Evolutionary conservation across 2,797 vertebrate genomes (phyloP), one percentile per base, ranked within the genome.

Genomic region (Toxotes lorentzi): DNA sequence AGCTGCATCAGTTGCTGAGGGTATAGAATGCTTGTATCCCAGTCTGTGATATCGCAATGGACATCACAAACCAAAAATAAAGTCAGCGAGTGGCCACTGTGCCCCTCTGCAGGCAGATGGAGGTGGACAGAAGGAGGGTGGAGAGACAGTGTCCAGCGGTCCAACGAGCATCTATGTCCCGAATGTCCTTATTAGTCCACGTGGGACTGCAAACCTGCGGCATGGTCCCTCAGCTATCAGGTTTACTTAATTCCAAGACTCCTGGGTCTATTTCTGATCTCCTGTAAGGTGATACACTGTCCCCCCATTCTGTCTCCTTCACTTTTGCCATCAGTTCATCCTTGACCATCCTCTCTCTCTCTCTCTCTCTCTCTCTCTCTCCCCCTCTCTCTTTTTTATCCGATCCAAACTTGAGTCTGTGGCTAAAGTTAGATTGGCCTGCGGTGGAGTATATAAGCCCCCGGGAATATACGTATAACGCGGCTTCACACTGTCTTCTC

Each of bases 151-250:
- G 83, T 86, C 88, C 84, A 82, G 70, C 27, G 62, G 81, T 89
- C 88, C 86, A 87, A 80, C 86, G 56, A 89, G 87, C 90, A 86
- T 89, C 88, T 58, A 92, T 84, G 90, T 92, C 90, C 89, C 83
- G 81, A 85, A 95, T 95, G 90, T 92, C 95, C 95, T 94, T 95
- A 96, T 96, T 95, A 94, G 95, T 96, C 93, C 94, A 95, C 86
- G 86, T 91, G 93, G 91, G 93, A 94, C 87, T 71, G 70, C 79
- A 62, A 72, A 86, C 66, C 84, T 83, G 71, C 78, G 65, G 62
- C 81, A 35, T 40, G 61, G 91, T 94, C 94, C 89, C 91, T 66
- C 75, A 66, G 89, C 82, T 93, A 94, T 96, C 94, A 79, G 89
- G 94, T 95, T 95, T 90, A 84, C 90, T 90, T 94, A 93, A 95